These are phyloP conservation scores for Cantharis flavilabris DNA, from an alignment of 2,888 invertebrate species.

Conservation along the genomic window DNA sequence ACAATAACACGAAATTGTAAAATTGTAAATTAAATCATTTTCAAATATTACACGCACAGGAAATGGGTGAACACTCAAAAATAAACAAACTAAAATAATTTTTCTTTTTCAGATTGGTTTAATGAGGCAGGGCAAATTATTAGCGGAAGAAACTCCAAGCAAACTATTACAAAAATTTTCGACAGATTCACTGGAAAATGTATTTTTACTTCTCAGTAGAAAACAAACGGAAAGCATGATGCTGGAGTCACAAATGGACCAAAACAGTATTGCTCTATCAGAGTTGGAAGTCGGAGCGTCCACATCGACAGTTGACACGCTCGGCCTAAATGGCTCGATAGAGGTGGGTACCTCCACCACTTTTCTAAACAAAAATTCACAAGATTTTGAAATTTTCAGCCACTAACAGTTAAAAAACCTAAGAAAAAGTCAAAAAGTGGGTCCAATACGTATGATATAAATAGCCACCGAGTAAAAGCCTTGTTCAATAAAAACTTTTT, in stretches of 20 bases:
- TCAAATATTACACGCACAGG: background rate
- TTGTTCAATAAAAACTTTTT: slow-evolving; percentile 45
- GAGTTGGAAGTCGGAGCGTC: background rate
- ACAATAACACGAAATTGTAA: background rate
- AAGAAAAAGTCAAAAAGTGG: slow-evolving; percentile 10
- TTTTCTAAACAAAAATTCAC: no score
- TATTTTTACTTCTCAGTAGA: slow-evolving; percentile 79
- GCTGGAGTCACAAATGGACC: slow-evolving; percentile 28
- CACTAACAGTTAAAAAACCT: background rate
- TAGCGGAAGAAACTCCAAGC: slow-evolving; percentile 84
- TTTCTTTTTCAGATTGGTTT: slow-evolving; percentile 76
- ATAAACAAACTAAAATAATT: background rate
- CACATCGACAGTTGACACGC: slow-evolving; percentile 1
- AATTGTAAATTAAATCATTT: background rate
- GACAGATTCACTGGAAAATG: slow-evolving; percentile 80
- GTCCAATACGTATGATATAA: slow-evolving; percentile 28
- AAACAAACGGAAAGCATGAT: slow-evolving; percentile 59
- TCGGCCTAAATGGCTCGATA: slow-evolving; percentile 24
- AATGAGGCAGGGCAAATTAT: slow-evolving; percentile 80
- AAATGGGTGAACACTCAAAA: background rate
- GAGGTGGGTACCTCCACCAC: slow-evolving; percentile 28
- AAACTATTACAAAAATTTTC: slow-evolving; percentile 71
- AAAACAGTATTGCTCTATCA: background rate
- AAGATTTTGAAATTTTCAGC: background rate
- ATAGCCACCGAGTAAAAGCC: slow-evolving; percentile 37